Evolutionary conservation across 2,888 invertebrate species (phyloP), one percentile per base, ranked within the genome.

Genomic region (Epiblema foenella): DNA sequence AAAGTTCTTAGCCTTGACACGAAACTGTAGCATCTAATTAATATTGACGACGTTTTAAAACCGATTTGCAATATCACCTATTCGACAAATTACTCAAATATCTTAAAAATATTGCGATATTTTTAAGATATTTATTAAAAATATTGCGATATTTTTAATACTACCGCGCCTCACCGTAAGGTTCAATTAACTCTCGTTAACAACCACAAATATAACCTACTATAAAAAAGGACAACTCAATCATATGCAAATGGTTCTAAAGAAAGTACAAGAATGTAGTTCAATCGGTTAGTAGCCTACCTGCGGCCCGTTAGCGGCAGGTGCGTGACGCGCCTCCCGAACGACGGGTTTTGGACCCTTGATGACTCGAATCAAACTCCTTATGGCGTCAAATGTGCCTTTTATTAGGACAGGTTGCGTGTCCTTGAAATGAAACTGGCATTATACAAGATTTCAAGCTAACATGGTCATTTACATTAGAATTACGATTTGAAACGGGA

Each of bases 201-300:
- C 46, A 29, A 56, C n/a, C 9, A 24, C 8, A 18, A 12, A 29
- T 7, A 18, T 39, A 18, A 37, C 52, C 20, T 17, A 8, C 42
- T 24, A 33, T 52, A 33, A 33, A 1, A 33, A 66, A 66, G 66
- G 66, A 66, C 66, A 37, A 59, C 59, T 42, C 42, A 37, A 54
- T 54, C 12, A 51, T 24, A 71, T 67, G 71, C 46, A 67, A 71
- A 66, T 71, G n/a, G 37, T 57, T 57, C 60, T 66, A 49, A 66
- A 62, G 71, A 71, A 71, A 71, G 71, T 60, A 37, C 29, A 33
- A 33, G 70, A 54, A 70, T 70, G 58, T 70, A 66, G 71, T 20
- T 67, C 51, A 71, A 67, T 71, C 71, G 71, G 71, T 71, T 67
- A 71, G 62, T 54, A 52, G 66, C 69, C 64, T 70, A 70, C 65